Evolutionary conservation across 2,888 invertebrate genomes (phyloP).

Genomic region (Archaeoteleia sp.): DNA sequence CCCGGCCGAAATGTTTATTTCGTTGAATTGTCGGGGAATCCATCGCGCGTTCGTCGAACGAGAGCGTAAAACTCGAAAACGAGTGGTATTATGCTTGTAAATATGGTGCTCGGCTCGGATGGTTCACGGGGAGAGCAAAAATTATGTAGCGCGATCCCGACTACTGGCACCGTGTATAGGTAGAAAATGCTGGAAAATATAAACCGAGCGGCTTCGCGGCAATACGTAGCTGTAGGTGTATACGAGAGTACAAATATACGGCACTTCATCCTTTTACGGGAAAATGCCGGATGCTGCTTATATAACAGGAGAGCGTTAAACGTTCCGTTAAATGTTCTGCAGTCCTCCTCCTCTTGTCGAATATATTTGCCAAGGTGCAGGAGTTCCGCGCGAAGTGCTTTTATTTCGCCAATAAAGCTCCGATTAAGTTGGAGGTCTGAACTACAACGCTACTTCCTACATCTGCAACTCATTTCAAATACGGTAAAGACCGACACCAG

Average conservation of each 20-base stretch:
- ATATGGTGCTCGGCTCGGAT: conserved; percentile 48
- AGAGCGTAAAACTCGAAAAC: conserved; percentile 51
- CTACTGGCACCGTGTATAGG: conserved; percentile 17
- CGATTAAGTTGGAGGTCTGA: conserved; percentile 50
- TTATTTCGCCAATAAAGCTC: conserved; percentile 48
- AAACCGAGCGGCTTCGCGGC: conserved; percentile 38
- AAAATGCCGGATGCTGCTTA: conserved; percentile 43
- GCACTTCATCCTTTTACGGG: conserved; percentile 51
- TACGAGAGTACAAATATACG: conserved; percentile 39
- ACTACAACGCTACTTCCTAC: conserved; percentile 28
- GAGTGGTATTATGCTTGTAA: conserved; percentile 52
- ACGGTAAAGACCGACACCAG: conserved; percentile 1
- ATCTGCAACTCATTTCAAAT: conserved; percentile 18
- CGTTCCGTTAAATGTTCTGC: conserved; percentile 69
- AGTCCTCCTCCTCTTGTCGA: conserved; percentile 42
- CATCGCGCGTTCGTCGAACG: conserved; percentile 49
- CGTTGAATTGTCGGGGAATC: conserved; percentile 44
- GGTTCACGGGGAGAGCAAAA: conserved; percentile 44
- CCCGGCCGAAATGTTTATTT: conserved; percentile 45
- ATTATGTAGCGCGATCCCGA: conserved; percentile 48
- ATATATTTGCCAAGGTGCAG: conserved; percentile 38
- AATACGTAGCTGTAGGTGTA: conserved; percentile 14
- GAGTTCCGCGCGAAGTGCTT: conserved; percentile 35
- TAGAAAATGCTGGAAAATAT: conserved; percentile 48
- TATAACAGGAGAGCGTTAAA: conserved; percentile 51